These are phyloP conservation scores for Cryptus armator DNA, from an alignment of 2,888 invertebrate species.

Conservation along the genomic window DNA sequence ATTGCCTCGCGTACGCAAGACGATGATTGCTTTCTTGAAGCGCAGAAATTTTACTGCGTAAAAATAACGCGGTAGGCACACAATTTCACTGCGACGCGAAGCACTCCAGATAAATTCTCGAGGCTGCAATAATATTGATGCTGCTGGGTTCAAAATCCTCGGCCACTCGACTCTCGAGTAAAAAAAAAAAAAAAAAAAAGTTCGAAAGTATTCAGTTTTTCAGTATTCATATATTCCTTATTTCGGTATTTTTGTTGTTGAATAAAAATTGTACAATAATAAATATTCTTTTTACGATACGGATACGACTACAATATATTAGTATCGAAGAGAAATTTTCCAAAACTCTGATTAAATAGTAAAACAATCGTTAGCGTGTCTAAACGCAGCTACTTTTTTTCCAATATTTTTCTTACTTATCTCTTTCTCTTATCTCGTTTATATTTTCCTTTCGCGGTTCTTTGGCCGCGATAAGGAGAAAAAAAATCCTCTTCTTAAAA, in stretches of 20 bases:
- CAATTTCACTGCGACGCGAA: slow-evolving; percentile 1
- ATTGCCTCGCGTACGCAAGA: background rate
- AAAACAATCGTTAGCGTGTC: no score
- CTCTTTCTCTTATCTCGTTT: background rate
- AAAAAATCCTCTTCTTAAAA: background rate
- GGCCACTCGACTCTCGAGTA: background rate
- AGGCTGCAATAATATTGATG: slow-evolving; percentile 36
- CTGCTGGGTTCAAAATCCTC: background rate
- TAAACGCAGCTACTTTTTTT: background rate
- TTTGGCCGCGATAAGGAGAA: background rate
- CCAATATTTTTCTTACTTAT: slow-evolving; percentile 1
- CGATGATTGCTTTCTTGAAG: slow-evolving; percentile 15
- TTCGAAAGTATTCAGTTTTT: no score
- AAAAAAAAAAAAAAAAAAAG: no score
- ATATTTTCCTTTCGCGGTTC: background rate
- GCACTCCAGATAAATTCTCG: background rate
- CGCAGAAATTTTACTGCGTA: background rate
- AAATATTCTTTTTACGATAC: no score
- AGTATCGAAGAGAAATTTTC: no score
- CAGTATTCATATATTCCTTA: no score
- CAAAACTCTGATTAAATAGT: no score
- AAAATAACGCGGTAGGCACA: background rate
- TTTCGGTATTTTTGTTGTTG: no score
- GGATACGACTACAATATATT: no score
- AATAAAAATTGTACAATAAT: no score